phyloP scores from a whole-genome alignment of 1,140 invertebrate species.

The Druon quercuslanigerum region DNA sequence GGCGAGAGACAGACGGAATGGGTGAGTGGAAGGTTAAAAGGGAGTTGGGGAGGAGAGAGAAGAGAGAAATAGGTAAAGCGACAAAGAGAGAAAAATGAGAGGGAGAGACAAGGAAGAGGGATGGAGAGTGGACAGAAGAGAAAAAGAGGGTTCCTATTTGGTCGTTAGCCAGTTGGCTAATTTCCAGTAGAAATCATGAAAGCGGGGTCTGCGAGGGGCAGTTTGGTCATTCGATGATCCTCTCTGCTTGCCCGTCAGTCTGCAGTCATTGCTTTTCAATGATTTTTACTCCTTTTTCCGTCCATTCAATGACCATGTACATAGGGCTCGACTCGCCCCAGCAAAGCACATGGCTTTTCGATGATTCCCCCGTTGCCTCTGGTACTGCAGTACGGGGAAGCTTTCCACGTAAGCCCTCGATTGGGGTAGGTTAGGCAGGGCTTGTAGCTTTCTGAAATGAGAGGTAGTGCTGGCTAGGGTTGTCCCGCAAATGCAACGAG shows the following conservation, averaged over 20 bases:
- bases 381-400: slow-evolving; percentile 51
- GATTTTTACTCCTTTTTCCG: slow-evolving; percentile 72
- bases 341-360: slow-evolving; percentile 64
- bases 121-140: slow-evolving; percentile 43
- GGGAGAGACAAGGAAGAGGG: slow-evolving; percentile 35
- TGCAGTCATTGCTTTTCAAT: slow-evolving; percentile 73
- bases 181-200: slow-evolving; percentile 75
- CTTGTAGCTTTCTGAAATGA: slow-evolving; percentile 52
- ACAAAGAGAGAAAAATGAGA: slow-evolving; percentile 35
- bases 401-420: slow-evolving; percentile 57
- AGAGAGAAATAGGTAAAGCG: slow-evolving; percentile 34
- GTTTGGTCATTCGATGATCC: slow-evolving; percentile 73
- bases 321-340: slow-evolving; percentile 59
- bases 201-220: slow-evolving; percentile 58
- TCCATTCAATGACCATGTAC: slow-evolving; percentile 72
- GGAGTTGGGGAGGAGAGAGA: neutral
- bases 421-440: slow-evolving; percentile 68
- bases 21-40: slow-evolving; percentile 32
- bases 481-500: neutral
- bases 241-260: slow-evolving; percentile 59
- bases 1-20: slow-evolving; percentile 38
- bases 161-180: slow-evolving; percentile 76
- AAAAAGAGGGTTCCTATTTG: slow-evolving; percentile 68
- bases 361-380: slow-evolving; percentile 64
- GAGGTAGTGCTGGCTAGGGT: slow-evolving; percentile 51